Percentiles rank a stretch among this genome's conserved stretches.
These are phyloP conservation scores for Stichopus horrens DNA, from an alignment of 53 echinoderm and acorn worm species.

Conservation along the genomic window DNA sequence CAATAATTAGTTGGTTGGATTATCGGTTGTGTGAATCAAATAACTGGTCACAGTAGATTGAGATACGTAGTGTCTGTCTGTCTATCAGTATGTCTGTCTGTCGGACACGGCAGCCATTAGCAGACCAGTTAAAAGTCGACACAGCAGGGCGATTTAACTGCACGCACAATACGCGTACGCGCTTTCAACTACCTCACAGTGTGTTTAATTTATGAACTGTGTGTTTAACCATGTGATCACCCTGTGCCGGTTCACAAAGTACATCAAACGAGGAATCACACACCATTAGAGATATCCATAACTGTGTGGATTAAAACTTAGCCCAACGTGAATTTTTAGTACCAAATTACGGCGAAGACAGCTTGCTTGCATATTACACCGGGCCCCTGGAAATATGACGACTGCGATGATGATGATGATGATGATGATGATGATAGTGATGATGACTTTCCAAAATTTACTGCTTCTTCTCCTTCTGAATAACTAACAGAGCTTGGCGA, in stretches of 20 bases:
- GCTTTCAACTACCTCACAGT: neutral
- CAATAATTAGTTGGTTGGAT: no score
- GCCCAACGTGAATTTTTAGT: neutral
- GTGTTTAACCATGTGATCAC: neutral
- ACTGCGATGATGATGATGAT: neutral
- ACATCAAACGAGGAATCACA: neutral
- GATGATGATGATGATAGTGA: no score
- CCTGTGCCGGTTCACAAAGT: neutral
- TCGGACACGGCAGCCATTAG: no score
- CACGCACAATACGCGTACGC: no score
- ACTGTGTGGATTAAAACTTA: neutral
- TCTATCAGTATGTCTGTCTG: no score
- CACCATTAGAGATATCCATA: neutral
- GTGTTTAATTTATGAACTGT: neutral
- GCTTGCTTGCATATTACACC: neutral
- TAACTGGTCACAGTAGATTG: no score
- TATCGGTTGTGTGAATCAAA: no score
- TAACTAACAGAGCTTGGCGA: slow-evolving; percentile 22
- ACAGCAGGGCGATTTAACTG: no score
- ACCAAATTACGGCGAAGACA: neutral
- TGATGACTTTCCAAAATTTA: no score
- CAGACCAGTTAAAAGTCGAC: no score
- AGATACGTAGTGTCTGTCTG: no score
- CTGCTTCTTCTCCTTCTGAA: neutral
- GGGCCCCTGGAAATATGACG: neutral